Evolutionary conservation across 1,140 invertebrate genomes (phyloP).

Genomic region (Psix sp.): DNA sequence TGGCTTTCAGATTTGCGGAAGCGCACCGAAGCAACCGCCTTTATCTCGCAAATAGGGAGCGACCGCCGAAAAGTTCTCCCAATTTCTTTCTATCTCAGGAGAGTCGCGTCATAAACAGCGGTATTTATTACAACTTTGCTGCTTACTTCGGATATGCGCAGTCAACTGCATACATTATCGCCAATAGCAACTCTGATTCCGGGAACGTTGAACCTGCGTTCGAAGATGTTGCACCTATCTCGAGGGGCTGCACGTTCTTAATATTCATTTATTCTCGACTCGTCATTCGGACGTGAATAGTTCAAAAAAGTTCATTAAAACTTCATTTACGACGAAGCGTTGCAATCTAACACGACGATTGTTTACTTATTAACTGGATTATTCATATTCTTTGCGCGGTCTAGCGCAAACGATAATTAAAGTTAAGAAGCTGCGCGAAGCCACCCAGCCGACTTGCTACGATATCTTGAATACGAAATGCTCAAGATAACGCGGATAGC

Average conservation of each 20-base stretch:
- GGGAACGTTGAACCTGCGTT: constrained; percentile 26
- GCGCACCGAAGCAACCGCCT: constrained; percentile 41
- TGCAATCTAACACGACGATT: constrained; percentile 27
- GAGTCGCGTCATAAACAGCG: constrained; percentile 55
- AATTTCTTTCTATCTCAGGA: constrained; percentile 56
- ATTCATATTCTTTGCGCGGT: constrained; percentile 44
- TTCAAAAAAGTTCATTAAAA: constrained; percentile 49
- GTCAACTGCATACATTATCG: constrained; percentile 39
- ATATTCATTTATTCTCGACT: constrained; percentile 45
- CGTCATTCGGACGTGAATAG: constrained; percentile 3
- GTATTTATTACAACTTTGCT: constrained; percentile 54
- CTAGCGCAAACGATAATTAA: constrained; percentile 36
- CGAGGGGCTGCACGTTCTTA: constrained; percentile 4
- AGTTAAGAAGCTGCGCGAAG: constrained; percentile 25
- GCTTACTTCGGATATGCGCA: constrained; percentile 38
- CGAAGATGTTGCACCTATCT: constrained; percentile 7
- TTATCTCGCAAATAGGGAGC: constrained; percentile 41
- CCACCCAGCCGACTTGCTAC: constrained; percentile 15
- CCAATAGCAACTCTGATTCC: constrained; percentile 14
- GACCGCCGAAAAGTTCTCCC: constrained; percentile 40
- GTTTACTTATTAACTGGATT: constrained; percentile 28
- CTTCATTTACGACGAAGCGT: constrained; percentile 31
- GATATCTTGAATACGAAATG: constrained; percentile 52
- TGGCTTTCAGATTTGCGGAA: constrained; percentile 51
- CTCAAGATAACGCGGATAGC: constrained; percentile 19